Percentiles rank a stretch among this genome's conserved stretches.
phyloP scores from a whole-genome alignment of 2,113 vertebrate genomes.

The Pagrus major region DNA sequence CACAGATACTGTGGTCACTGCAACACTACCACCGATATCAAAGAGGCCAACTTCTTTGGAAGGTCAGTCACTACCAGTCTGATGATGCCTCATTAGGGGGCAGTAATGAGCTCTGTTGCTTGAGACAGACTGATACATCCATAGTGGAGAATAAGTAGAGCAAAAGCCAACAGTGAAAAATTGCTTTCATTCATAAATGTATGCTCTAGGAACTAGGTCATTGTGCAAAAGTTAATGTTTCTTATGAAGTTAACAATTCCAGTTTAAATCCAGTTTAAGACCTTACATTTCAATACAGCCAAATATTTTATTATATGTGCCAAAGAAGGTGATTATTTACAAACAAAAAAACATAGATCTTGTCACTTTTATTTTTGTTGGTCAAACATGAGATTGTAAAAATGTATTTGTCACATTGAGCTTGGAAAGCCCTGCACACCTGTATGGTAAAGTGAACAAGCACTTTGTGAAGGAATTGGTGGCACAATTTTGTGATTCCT shows the following conservation, averaged over 20 bases:
- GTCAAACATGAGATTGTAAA: background rate
- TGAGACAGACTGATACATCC: background rate
- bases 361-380: background rate
- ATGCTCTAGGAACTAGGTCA: background rate
- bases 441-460: background rate
- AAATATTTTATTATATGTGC: background rate
- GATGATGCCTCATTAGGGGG: conserved; percentile 30
- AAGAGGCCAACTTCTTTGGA: conserved; percentile 99
- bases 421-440: background rate
- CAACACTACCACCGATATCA: conserved; percentile 99
- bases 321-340: background rate
- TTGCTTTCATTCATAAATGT: conserved; percentile 1
- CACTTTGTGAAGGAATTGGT: background rate
- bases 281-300: background rate
- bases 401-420: too few species aligned
- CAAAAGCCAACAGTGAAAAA: background rate
- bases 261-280: background rate
- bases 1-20: conserved; percentile 99
- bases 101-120: conserved; percentile 15
- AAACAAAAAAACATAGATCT: background rate
- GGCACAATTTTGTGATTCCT: background rate
- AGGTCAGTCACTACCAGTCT: conserved; percentile 84
- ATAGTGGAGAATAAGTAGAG: background rate
- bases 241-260: background rate
- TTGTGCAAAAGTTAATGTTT: background rate